Conservation (phyloP, 2,797 vertebrate species). For the Tragelaphus eurycerus region DNA sequence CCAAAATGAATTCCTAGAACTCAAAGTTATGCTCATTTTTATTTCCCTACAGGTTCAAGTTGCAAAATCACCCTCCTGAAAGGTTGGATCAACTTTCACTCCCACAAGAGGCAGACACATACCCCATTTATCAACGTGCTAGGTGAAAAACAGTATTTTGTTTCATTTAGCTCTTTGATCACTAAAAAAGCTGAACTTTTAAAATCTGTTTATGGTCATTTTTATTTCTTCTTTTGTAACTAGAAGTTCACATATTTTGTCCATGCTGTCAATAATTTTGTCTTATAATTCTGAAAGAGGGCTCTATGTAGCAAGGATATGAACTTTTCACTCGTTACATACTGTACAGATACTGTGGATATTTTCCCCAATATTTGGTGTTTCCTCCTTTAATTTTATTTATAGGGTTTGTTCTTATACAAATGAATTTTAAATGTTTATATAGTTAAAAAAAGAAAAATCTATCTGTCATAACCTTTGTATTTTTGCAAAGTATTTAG, state of each 20-base stretch:
- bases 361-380: background rate
- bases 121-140: background rate
- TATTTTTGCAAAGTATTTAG: slow-evolving; percentile 4
- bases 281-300: slow-evolving; percentile 3
- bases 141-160: background rate
- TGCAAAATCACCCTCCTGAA: background rate
- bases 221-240: background rate
- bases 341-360: background rate
- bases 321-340: background rate
- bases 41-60: background rate
- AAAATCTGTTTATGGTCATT: background rate
- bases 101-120: background rate
- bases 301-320: background rate
- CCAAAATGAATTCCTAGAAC: background rate
- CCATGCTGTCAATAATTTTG: background rate
- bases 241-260: background rate
- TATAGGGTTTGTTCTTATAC: background rate
- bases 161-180: background rate
- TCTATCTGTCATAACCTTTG: background rate
- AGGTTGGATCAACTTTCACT: background rate
- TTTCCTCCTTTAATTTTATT: slow-evolving; percentile 20
- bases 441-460: background rate
- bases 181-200: background rate
- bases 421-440: background rate
- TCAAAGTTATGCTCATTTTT: background rate